Evolutionary conservation across 2,797 vertebrate genomes (phyloP), one percentile per base, ranked within the genome.

Genomic region (Mus caroli): DNA sequence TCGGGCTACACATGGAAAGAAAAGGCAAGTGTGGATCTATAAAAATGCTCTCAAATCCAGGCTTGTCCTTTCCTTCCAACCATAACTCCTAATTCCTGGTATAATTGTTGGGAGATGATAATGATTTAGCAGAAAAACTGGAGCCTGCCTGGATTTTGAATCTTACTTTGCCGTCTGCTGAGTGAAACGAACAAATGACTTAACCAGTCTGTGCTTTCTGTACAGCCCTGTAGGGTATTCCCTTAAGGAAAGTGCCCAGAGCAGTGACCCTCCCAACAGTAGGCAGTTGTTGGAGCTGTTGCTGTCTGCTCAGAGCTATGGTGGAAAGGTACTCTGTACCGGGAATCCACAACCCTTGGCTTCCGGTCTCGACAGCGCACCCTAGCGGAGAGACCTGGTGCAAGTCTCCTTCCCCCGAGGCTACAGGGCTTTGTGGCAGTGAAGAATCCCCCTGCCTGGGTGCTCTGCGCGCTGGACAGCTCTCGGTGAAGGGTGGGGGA

Each of bases 31-130:
- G 37, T 40, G 37, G 40, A 31, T 92, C 78, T 90, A 62, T 90
- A 93, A 96, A 96, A 80, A 82, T 62, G 62, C 80, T 88, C 90
- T 95, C 22, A 60, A 79, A 79, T 94, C 71, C 79, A 87, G 71
- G 40, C 80, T 88, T 80, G 6, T 93, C 64, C 20, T 94, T 71
- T 31, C 10, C 60, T 78, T 82, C 9, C 34, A 88, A 67, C 58
- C 43, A 6, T 52, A 24, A 90, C 71, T 88, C 80, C 80, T 40
- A 69, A 94, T 93, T 96, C 37, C 69, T 92, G 80, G 67, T 56
- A 6, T 95, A 82, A 58, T 60, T 90, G 80, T 43, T 9, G 46
- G 60, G 84, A 82, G 50, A 76, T 52, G 71, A 15, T 46, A 46
- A 64, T 76, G 37, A 67, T 91, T 88, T 82, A 75, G 82, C 90